These are phyloP conservation scores for Notolabrus celidotus DNA, from an alignment of 2,797 vertebrate genomes.

Conservation along the genomic window DNA sequence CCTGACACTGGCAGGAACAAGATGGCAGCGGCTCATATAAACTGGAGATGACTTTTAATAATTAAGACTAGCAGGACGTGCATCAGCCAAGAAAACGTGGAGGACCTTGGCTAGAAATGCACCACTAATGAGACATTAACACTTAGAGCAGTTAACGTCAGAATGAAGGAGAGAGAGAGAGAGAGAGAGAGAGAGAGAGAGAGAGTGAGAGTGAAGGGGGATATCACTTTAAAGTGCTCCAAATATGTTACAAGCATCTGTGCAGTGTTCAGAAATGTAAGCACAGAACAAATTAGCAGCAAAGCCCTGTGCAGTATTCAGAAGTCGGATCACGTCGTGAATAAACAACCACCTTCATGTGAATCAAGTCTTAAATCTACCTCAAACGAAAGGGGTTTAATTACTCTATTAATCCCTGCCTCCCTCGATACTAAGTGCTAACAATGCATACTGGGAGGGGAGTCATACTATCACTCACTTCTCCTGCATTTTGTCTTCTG, in stretches of 20 bases:
- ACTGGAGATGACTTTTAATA: conserved; percentile 50
- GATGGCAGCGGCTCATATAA: conserved; percentile 52
- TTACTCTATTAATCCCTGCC: conserved; percentile 79
- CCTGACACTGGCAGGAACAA: conserved; percentile 48
- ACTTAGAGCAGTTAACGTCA: conserved; percentile 29
- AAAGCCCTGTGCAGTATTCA: conserved; percentile 30
- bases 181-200: conserved; percentile 11
- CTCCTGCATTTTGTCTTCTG: conserved; percentile 70
- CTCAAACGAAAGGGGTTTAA: conserved; percentile 78
- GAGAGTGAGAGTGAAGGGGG: not conserved
- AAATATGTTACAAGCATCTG: conserved; percentile 62
- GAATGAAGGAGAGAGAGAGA: conserved; percentile 6
- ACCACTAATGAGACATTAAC: conserved; percentile 58
- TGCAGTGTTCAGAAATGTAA: conserved; percentile 35
- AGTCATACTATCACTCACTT: conserved; percentile 66
- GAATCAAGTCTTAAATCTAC: conserved; percentile 78
- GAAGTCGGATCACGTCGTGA: conserved; percentile 65
- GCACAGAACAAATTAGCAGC: conserved; percentile 50
- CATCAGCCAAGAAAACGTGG: conserved; percentile 44
- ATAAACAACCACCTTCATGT: conserved; percentile 72
- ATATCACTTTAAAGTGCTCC: conserved; percentile 51
- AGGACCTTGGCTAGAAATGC: conserved; percentile 45
- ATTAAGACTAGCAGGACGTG: conserved; percentile 49
- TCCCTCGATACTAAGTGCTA: conserved; percentile 61
- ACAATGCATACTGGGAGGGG: conserved; percentile 64